Conservation (phyloP, 2,888 invertebrate genomes). For the Clistopyga incitator region DNA sequence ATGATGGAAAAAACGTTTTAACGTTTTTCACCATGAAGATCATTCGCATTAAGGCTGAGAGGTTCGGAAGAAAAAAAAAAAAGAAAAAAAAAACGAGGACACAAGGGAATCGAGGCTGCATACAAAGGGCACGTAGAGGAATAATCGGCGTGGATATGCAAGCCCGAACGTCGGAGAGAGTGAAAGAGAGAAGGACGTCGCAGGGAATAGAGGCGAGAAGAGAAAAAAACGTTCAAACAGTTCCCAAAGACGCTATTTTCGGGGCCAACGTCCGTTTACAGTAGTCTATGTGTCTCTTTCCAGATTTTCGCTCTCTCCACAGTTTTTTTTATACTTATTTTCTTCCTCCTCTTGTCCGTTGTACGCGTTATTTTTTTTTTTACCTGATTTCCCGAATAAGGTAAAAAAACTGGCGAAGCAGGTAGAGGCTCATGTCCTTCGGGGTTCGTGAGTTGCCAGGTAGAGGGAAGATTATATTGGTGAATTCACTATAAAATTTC, state of each 20-base stretch:
- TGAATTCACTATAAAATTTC: conserved; percentile 81
- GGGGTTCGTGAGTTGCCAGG: conserved; percentile 50
- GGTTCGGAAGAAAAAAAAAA: not conserved
- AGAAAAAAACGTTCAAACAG: conserved; percentile 73
- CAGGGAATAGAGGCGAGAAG: conserved; percentile 60
- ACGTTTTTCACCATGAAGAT: conserved; percentile 50
- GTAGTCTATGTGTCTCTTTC: conserved; percentile 60
- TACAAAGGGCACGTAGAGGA: conserved; percentile 62
- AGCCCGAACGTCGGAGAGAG: conserved; percentile 38
- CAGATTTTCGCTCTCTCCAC: conserved; percentile 65
- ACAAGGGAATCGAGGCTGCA: conserved; percentile 44
- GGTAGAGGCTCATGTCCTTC: conserved; percentile 75
- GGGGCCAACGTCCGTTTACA: conserved; percentile 72
- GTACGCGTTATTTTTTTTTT: conserved; percentile 6
- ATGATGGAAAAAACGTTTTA: conserved; percentile 27
- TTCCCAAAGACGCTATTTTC: conserved; percentile 69
- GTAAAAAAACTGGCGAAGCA: conserved; percentile 78
- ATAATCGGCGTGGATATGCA: conserved; percentile 64
- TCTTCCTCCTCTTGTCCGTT: conserved; percentile 4
- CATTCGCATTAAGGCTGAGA: conserved; percentile 40
- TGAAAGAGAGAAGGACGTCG: conserved; percentile 57
- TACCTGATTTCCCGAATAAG: conserved; percentile 78
- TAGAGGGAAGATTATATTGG: conserved; percentile 68
- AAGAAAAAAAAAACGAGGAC: conserved; percentile 43
- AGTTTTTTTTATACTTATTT: conserved; percentile 66